Evolutionary conservation across 2,888 invertebrate species (phyloP).

Genomic region (Drosophila subquinaria): DNA sequence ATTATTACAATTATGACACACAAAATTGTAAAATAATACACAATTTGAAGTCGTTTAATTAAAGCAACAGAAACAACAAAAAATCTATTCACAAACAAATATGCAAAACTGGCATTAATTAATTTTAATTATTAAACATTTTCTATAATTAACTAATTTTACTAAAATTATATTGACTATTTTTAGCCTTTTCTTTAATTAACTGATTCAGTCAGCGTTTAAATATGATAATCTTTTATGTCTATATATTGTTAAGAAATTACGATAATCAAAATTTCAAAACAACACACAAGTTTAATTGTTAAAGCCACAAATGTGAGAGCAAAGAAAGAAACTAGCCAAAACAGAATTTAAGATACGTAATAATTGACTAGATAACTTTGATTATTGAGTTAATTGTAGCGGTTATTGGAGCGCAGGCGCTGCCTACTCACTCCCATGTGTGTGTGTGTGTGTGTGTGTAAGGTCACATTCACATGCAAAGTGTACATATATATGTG

Average conservation of each 20-base stretch:
- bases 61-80: too few species aligned
- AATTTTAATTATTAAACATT: neutral
- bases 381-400: constrained; percentile 20
- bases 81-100: neutral
- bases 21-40: too few species aligned
- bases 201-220: neutral
- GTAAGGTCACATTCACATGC: constrained; percentile 14
- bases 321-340: neutral
- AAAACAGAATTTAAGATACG: neutral
- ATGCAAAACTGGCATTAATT: neutral
- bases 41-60: too few species aligned
- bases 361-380: constrained; percentile 5
- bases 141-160: neutral
- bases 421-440: constrained; percentile 3
- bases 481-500: constrained; percentile 13
- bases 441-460: constrained; percentile 2
- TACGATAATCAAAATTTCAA: too few species aligned
- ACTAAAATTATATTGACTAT: neutral
- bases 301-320: too few species aligned
- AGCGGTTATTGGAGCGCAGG: constrained; percentile 27
- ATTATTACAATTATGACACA: neutral
- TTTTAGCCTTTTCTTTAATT: neutral
- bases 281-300: too few species aligned
- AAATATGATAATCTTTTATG: neutral
- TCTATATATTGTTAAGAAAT: too few species aligned